Percentiles rank a stretch among this genome's conserved stretches.
Conservation (phyloP, 1,140 invertebrate genomes). For the Triops longicaudatus region DNA sequence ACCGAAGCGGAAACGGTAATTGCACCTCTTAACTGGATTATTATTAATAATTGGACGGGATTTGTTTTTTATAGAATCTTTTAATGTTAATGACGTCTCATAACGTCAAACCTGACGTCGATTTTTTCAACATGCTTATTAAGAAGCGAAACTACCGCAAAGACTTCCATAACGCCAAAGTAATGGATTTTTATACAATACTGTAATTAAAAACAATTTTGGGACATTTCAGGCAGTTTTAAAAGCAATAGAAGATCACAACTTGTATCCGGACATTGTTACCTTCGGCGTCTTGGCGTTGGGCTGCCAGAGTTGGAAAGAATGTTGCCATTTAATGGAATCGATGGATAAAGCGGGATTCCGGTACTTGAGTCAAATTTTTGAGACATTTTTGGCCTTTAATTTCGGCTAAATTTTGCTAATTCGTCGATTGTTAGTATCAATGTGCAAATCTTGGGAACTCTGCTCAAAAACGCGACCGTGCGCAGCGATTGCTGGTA, state of each 20-base stretch:
- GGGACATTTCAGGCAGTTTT: slow-evolving; percentile 48
- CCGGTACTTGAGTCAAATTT: slow-evolving; percentile 44
- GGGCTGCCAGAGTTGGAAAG: slow-evolving; percentile 52
- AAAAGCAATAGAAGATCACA: slow-evolving; percentile 49
- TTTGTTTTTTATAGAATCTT: slow-evolving; percentile 41
- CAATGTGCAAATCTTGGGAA: slow-evolving; percentile 61
- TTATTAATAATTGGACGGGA: background rate
- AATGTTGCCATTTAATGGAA: slow-evolving; percentile 52
- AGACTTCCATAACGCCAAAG: slow-evolving; percentile 57
- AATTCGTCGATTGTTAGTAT: slow-evolving; percentile 40
- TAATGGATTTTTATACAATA: slow-evolving; percentile 38
- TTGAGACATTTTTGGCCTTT: background rate
- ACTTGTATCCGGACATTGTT: slow-evolving; percentile 59
- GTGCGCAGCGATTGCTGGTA: slow-evolving; percentile 50
- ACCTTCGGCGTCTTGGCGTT: slow-evolving; percentile 79
- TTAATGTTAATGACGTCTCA: slow-evolving; percentile 49
- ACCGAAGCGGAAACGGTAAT: slow-evolving; percentile 51
- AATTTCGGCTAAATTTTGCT: slow-evolving; percentile 25
- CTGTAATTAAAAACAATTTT: slow-evolving; percentile 25
- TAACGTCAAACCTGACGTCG: slow-evolving; percentile 58
- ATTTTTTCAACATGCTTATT: slow-evolving; percentile 79
- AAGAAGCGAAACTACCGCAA: slow-evolving; percentile 59
- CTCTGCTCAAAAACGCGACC: slow-evolving; percentile 55
- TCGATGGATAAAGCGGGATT: slow-evolving; percentile 58
- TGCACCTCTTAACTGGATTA: background rate